phyloP scores from a whole-genome alignment of 2,113 vertebrate genomes.

The Prionailurus viverrinus region DNA sequence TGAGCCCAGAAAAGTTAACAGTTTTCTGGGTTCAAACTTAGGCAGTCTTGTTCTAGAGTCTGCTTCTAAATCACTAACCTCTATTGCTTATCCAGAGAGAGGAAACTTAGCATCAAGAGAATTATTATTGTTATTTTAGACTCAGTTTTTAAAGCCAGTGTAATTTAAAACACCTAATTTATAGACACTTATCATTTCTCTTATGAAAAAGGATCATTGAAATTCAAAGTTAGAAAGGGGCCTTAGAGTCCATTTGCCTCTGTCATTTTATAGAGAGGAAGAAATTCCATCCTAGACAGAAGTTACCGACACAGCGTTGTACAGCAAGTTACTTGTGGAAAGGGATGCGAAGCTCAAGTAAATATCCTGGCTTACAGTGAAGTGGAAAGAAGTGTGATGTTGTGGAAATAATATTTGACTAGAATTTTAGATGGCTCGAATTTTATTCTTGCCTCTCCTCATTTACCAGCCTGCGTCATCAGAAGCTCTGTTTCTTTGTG shows the following conservation, averaged over 20 bases:
- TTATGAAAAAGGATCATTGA: not conserved
- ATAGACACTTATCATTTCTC: not conserved
- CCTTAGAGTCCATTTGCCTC: not conserved
- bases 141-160: not conserved
- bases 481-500: constrained; percentile 3
- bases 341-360: constrained; percentile 14
- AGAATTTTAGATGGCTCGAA: not conserved
- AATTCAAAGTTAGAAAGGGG: not conserved
- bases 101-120: not conserved
- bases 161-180: constrained; percentile 26
- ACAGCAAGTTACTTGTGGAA: not conserved
- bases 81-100: not conserved
- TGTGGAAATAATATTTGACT: not conserved
- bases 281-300: not conserved
- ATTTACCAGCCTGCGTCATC: not conserved
- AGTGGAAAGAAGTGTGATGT: not conserved
- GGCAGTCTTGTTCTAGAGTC: not conserved
- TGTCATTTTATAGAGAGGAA: constrained; percentile 27
- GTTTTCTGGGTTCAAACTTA: not conserved
- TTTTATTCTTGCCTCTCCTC: not conserved
- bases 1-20: not conserved
- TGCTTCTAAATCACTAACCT: not conserved
- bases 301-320: not conserved
- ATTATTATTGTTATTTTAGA: not conserved
- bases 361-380: not conserved